Evolutionary conservation across 2,797 vertebrate genomes (phyloP), one percentile per base, ranked within the genome.

Genomic region (Passerculus sandwichensis): DNA sequence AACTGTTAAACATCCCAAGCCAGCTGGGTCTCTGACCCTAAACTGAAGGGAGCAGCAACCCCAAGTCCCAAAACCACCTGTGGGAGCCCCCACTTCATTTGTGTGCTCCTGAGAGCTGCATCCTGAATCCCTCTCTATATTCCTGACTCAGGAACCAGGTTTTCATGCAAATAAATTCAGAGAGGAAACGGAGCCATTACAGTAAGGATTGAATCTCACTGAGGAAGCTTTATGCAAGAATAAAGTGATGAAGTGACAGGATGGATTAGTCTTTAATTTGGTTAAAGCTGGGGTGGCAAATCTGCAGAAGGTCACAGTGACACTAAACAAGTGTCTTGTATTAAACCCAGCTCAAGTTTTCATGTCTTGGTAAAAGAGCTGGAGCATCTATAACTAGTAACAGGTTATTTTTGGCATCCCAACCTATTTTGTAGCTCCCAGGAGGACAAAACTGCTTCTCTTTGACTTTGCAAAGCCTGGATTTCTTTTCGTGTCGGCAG

Each of bases 401-500:
- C 80, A 88, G 90, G 91, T 89, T 97, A 97, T 97, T 97, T 97
- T 97, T 96, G 95, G 96, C 87, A 85, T 89, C 88, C 23, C 91
- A 96, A 96, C 96, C 96, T 97, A 97, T 96, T 97, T 97, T 93
- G 85, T 80, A 94, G 88, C 71, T 96, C 95, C 94, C 95, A 69
- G 71, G 93, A 95, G 96, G 77, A 92, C 67, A 85, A 90, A 96
- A 80, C 69, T 0, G 83, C 79, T 95, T 95, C 88, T 94, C 85
- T 96, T 95, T 94, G 95, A 97, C 95, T 97, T 95, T 95, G 93
- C 79, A 93, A 94, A 94, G 73, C 78, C 88, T 86, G 76, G 73
- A 95, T 93, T 94, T 93, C 90, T 93, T 96, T 91, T 74, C 79
- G 78, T 85, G 85, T 71, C 71, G 45, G 71, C 34, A 94, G 71